phyloP scores from a whole-genome alignment of 2,113 vertebrate species.

The Entomyzon cyanotis region DNA sequence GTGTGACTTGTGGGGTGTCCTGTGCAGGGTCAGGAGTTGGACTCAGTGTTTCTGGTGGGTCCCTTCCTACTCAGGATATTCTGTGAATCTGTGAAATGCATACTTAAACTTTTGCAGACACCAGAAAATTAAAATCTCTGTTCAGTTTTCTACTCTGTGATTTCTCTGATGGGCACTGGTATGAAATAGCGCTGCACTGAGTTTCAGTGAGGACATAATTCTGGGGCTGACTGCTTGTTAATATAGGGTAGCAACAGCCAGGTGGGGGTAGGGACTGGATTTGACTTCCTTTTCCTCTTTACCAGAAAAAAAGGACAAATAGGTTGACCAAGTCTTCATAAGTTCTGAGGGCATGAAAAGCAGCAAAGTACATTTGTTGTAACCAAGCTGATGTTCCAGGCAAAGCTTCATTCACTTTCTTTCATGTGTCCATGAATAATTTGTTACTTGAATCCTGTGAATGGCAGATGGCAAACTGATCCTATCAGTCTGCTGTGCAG shows the following conservation, averaged over 20 bases:
- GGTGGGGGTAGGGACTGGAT: not conserved
- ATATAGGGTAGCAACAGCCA: not conserved
- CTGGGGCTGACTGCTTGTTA: not conserved
- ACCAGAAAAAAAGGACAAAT: not conserved
- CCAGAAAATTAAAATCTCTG: not conserved
- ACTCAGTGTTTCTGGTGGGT: not conserved
- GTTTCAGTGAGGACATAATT: not conserved
- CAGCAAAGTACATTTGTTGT: not conserved
- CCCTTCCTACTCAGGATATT: not conserved
- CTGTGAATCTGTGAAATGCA: not conserved
- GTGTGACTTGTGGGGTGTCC: fast-evolving
- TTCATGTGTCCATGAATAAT: not conserved
- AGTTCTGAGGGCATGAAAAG: not conserved
- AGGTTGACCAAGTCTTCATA: not conserved
- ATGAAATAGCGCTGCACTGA: not conserved
- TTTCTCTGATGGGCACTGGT: not conserved
- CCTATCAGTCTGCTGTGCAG: not conserved
- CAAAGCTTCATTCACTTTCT: not conserved
- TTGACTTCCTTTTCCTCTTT: not conserved
- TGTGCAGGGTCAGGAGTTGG: not conserved
- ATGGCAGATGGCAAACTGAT: constrained; percentile 2
- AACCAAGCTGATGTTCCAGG: not conserved
- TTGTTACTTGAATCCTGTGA: not conserved
- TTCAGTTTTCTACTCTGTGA: not conserved
- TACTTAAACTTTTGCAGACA: not conserved